Evolutionary conservation across 2,888 invertebrate species (phyloP).

Genomic region (Tryphoninae sp.): DNA sequence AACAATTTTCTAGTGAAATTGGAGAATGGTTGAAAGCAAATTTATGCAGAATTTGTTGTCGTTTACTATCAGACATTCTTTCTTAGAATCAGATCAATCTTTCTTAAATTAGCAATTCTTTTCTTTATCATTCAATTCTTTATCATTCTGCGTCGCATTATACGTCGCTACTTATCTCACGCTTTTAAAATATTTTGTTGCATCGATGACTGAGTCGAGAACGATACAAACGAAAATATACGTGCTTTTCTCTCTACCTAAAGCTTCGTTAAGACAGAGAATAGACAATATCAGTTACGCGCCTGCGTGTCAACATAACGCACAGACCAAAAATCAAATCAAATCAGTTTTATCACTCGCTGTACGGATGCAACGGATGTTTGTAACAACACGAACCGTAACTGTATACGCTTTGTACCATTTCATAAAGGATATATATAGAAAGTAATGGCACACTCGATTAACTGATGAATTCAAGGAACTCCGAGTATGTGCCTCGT

Average conservation of each 20-base stretch:
- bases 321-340: conserved; percentile 17
- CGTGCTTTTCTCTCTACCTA: neutral
- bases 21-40: no score
- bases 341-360: conserved; percentile 33
- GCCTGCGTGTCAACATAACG: neutral
- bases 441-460: conserved; percentile 22
- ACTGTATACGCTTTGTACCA: neutral
- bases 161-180: neutral
- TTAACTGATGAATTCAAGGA: conserved; percentile 44
- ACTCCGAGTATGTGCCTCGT: neutral
- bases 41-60: no score
- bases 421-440: conserved; percentile 14
- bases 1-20: no score
- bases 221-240: neutral
- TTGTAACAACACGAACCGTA: conserved; percentile 20
- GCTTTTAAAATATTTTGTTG: neutral
- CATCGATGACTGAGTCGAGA: neutral
- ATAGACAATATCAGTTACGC: neutral
- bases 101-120: no score
- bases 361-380: neutral
- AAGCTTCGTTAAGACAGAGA: neutral
- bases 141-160: no score
- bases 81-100: no score
- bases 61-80: no score
- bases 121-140: no score